Evolutionary conservation across 1,140 invertebrate species (phyloP).

Genomic region (Berghia stephanieae): DNA sequence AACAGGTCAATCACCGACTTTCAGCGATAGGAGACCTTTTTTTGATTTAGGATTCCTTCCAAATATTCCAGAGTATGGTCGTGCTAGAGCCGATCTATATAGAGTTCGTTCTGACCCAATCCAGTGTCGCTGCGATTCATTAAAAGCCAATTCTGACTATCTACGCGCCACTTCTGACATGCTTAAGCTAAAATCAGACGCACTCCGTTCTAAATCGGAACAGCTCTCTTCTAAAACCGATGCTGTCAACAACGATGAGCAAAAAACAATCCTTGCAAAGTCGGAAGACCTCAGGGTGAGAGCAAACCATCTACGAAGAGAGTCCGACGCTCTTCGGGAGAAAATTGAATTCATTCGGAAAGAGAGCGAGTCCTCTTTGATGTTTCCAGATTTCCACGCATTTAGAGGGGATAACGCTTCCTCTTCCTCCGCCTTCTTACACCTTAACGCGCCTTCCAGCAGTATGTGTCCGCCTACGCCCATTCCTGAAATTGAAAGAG

Average conservation of each 20-base stretch:
- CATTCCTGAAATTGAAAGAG: too few species aligned
- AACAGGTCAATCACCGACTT: too few species aligned
- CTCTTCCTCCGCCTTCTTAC: too few species aligned
- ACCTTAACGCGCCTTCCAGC: too few species aligned
- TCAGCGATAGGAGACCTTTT: too few species aligned
- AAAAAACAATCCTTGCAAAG: neutral
- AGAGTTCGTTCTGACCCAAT: constrained; percentile 27
- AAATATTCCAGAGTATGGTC: constrained; percentile 23
- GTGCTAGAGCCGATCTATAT: constrained; percentile 17
- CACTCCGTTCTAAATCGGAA: constrained; percentile 24
- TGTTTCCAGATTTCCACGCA: constrained; percentile 29
- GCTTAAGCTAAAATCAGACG: constrained; percentile 25
- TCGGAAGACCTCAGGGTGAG: constrained; percentile 9
- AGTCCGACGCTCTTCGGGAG: constrained; percentile 15
- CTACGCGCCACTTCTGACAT: constrained; percentile 27
- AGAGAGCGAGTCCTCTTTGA: constrained; percentile 19
- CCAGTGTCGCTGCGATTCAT: constrained; percentile 28
- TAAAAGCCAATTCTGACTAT: constrained; percentile 30
- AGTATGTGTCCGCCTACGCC: too few species aligned
- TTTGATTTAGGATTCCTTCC: too few species aligned
- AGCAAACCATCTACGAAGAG: constrained; percentile 22
- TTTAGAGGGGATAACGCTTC: too few species aligned
- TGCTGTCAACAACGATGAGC: neutral
- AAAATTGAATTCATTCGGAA: constrained; percentile 15
- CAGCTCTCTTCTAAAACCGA: neutral